These are phyloP conservation scores for Hafferia zeledoni DNA, from an alignment of 2,797 vertebrate species.

Conservation along the genomic window DNA sequence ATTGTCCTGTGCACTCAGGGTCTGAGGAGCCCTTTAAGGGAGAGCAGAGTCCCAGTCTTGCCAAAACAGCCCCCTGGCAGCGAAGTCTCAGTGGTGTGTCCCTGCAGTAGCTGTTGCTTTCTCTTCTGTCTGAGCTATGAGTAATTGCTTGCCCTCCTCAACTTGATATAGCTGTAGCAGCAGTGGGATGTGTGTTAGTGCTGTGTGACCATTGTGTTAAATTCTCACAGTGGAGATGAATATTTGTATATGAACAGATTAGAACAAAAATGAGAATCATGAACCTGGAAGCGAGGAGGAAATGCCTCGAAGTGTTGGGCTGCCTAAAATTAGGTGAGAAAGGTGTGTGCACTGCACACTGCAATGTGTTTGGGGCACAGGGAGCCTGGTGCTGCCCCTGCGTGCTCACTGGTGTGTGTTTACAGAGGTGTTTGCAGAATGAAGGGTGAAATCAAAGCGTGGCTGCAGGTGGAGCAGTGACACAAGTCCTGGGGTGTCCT, in stretches of 20 bases:
- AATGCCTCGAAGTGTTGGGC: accelerated
- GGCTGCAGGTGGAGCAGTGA: not conserved
- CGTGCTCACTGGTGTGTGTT: not conserved
- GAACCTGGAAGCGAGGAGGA: not conserved
- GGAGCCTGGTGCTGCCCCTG: not conserved
- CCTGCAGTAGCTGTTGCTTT: not conserved
- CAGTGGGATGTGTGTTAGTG: not conserved
- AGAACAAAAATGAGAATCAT: not conserved
- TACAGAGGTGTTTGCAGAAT: not conserved
- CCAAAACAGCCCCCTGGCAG: not conserved
- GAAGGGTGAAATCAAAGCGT: accelerated
- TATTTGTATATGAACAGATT: not conserved
- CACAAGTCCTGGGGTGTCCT: not conserved
- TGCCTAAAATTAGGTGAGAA: not conserved
- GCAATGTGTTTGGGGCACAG: accelerated
- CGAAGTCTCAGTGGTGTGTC: not conserved
- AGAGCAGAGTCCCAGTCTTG: not conserved
- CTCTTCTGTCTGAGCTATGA: not conserved
- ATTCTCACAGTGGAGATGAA: not conserved
- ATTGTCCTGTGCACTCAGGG: accelerated
- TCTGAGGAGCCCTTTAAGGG: not conserved
- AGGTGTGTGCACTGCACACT: accelerated
- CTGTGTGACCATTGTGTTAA: not conserved
- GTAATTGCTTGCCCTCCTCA: not conserved
- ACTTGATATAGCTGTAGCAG: not conserved